Conservation (phyloP, 2,888 invertebrate species). For the Volucella inflata region DNA sequence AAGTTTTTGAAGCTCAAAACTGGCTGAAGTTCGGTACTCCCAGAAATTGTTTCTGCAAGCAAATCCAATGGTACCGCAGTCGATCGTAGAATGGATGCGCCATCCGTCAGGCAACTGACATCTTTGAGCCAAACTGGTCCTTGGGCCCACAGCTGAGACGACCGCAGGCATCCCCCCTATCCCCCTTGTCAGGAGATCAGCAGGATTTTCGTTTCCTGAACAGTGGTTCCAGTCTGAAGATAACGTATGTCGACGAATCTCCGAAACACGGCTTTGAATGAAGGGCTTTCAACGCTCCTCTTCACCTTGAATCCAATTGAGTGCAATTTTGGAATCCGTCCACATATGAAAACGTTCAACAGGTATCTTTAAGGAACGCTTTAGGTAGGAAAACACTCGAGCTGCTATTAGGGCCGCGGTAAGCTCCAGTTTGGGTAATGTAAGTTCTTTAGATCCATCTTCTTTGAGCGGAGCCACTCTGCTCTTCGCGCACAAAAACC, state of each 20-base stretch:
- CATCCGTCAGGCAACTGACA: slow-evolving; percentile 7
- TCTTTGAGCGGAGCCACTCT: slow-evolving; percentile 29
- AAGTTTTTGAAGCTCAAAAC: slow-evolving; percentile 29
- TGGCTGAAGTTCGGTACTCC: not conserved
- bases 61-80: slow-evolving; percentile 8
- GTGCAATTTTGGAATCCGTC: not conserved
- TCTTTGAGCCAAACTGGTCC: slow-evolving; percentile 29
- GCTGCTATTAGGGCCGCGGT: not conserved
- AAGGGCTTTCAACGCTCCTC: slow-evolving; percentile 5
- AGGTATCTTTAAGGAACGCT: not conserved
- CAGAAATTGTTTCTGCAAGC: slow-evolving; percentile 14
- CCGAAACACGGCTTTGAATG: slow-evolving; percentile 13
- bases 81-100: not conserved
- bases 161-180: slow-evolving; percentile 14
- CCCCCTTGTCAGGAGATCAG: slow-evolving; percentile 25
- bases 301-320: slow-evolving; percentile 27
- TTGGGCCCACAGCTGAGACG: slow-evolving; percentile 17
- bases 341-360: not conserved
- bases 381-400: not conserved
- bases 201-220: slow-evolving; percentile 18
- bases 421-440: no score
- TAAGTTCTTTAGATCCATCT: no score
- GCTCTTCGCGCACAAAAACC: no score
- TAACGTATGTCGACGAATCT: slow-evolving; percentile 5
- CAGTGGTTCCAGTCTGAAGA: slow-evolving; percentile 11